A percentile compares a stretch with the other conserved stretches of the same genome.
Evolutionary conservation across 1,140 invertebrate species (phyloP).

Genomic region (Drosophila equinoxialis): DNA sequence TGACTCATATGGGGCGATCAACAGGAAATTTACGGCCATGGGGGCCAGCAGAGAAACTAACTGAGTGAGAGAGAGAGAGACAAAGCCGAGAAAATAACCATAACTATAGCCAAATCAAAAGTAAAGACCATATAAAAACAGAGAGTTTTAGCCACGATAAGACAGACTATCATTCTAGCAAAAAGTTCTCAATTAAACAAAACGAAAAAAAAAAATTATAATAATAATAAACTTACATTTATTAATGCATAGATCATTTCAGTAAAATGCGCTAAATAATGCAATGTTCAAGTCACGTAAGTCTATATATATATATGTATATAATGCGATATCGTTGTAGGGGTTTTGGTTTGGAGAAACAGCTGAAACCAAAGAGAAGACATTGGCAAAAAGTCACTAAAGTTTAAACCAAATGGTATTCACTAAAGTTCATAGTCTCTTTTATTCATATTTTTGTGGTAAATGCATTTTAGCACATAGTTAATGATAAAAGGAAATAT

Average conservation of each 20-base stretch:
- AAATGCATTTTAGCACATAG: constrained; percentile 69
- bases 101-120: constrained; percentile 11
- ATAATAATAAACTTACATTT: constrained; percentile 14
- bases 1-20: constrained; percentile 51
- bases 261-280: constrained; percentile 56
- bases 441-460: constrained; percentile 15
- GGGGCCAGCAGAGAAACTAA: constrained; percentile 32
- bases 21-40: constrained; percentile 63
- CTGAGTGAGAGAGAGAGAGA: constrained; percentile 1
- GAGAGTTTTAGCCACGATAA: background rate
- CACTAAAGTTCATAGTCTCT: constrained; percentile 44
- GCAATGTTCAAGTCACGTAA: constrained; percentile 73
- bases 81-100: constrained; percentile 17
- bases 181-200: constrained; percentile 6
- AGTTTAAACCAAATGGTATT: constrained; percentile 16
- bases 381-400: background rate
- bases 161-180: background rate
- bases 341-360: constrained; percentile 29
- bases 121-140: background rate
- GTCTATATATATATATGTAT: constrained; percentile 34
- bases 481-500: constrained; percentile 46
- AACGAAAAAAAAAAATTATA: background rate
- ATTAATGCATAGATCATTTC: background rate
- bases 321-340: constrained; percentile 27
- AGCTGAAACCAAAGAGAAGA: constrained; percentile 30